These are phyloP conservation scores for Tragelaphus imberbis DNA, from an alignment of 2,113 vertebrate genomes.

Conservation along the genomic window DNA sequence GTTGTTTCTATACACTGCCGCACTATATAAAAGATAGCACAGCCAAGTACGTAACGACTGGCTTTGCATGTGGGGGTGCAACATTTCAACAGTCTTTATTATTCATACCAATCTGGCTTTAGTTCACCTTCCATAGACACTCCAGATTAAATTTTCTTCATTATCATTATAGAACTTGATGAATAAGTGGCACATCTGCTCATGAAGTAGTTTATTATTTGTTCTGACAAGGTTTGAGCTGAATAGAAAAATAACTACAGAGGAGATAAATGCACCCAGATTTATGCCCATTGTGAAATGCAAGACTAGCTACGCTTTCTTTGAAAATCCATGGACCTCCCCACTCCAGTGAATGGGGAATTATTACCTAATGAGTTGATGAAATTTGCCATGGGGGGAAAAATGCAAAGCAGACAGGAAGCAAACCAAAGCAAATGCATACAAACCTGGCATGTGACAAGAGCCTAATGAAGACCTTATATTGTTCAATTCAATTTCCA, in stretches of 20 bases:
- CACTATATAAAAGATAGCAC: constrained; percentile 43
- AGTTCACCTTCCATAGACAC: constrained; percentile 78
- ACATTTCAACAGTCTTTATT: constrained; percentile 67
- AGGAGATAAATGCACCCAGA: constrained; percentile 67
- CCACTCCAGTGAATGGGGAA: constrained; percentile 49
- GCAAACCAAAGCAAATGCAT: constrained; percentile 56
- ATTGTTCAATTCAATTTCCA: constrained; percentile 48
- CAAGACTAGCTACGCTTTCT: constrained; percentile 53
- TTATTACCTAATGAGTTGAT: constrained; percentile 77
- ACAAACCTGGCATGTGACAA: constrained; percentile 41
- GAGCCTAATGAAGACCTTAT: constrained; percentile 61
- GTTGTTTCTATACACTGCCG: constrained; percentile 30
- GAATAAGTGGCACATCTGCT: constrained; percentile 87
- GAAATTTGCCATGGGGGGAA: constrained; percentile 21
- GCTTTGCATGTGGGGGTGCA: constrained; percentile 64
- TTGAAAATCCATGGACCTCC: constrained; percentile 58
- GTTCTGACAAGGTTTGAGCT: constrained; percentile 78
- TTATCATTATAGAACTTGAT: constrained; percentile 83
- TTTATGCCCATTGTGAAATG: constrained; percentile 72
- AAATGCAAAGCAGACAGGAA: constrained; percentile 51
- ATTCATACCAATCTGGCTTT: constrained; percentile 83
- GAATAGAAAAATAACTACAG: constrained; percentile 75
- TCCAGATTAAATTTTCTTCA: constrained; percentile 84
- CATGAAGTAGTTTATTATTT: constrained; percentile 84
- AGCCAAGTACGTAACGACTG: constrained; percentile 57